phyloP scores from a whole-genome alignment of 2,113 vertebrate species.

The Scortum barcoo region DNA sequence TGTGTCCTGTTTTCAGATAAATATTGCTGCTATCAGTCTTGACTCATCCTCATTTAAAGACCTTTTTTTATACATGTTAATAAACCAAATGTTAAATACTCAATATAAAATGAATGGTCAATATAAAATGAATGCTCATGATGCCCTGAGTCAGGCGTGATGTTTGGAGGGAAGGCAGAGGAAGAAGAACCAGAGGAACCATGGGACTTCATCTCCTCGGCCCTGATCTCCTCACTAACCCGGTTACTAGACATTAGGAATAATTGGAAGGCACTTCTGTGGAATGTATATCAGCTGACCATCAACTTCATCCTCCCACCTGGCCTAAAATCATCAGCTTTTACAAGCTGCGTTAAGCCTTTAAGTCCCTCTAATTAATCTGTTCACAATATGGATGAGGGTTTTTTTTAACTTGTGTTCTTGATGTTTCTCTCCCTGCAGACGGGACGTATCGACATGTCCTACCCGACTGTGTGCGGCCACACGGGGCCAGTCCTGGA shows the following conservation, averaged over 20 bases:
- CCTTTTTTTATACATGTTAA: background rate
- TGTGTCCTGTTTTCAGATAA: conserved; percentile 1
- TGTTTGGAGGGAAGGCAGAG: background rate
- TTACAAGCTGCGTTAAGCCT: background rate
- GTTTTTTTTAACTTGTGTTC: background rate
- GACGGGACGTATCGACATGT: conserved; percentile 92
- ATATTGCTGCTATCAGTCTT: background rate
- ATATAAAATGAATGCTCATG: background rate
- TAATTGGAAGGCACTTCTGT: conserved; percentile 66
- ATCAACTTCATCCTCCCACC: background rate
- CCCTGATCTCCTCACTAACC: conserved; percentile 28
- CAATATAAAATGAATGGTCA: background rate
- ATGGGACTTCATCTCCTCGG: background rate
- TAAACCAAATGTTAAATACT: too few species aligned
- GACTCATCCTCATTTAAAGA: background rate
- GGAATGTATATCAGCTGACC: conserved; percentile 71
- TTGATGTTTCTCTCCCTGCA: conserved; percentile 57
- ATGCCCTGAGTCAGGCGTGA: background rate
- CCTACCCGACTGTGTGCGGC: conserved; percentile 88
- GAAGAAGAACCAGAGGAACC: background rate
- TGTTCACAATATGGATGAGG: background rate
- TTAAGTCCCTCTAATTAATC: background rate
- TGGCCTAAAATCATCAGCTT: background rate
- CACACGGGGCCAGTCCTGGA: conserved; percentile 93
- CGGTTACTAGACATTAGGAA: conserved; percentile 52